Evolutionary conservation across 1,140 invertebrate genomes (phyloP).

Genomic region (Diabrotica undecimpunctata): DNA sequence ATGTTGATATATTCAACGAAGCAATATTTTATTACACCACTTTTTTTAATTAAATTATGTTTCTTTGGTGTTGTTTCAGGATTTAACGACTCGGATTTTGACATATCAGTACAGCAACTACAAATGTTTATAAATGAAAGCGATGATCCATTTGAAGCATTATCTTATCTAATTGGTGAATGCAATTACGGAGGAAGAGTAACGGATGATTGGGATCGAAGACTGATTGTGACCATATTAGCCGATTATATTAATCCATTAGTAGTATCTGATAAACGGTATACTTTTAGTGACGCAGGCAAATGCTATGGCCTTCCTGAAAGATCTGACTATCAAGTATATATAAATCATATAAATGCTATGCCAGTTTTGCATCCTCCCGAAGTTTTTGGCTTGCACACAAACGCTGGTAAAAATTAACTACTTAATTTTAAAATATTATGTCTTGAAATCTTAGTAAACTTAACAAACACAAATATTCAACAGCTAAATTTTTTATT

Average conservation of each 20-base stretch:
- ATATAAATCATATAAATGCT: constrained; percentile 64
- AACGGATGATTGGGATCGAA: constrained; percentile 88
- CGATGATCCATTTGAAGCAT: constrained; percentile 77
- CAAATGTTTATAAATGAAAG: constrained; percentile 75
- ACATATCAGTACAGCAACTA: constrained; percentile 81
- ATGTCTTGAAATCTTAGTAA: too few relatives aligned
- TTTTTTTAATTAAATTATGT: too few relatives aligned
- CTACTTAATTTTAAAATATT: too few relatives aligned
- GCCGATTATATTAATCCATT: constrained; percentile 72
- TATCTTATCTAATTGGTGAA: constrained; percentile 87
- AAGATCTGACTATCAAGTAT: constrained; percentile 65
- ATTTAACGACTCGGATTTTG: constrained; percentile 92
- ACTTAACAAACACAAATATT: too few relatives aligned
- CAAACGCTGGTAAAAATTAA: constrained; percentile 60
- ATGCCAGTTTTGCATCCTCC: constrained; percentile 66
- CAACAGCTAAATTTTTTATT: too few relatives aligned
- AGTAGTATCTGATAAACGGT: constrained; percentile 62
- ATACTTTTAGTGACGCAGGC: constrained; percentile 55
- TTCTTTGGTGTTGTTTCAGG: constrained; percentile 37
- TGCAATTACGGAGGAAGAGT: constrained; percentile 95
- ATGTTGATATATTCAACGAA: too few relatives aligned
- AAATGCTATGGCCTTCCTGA: constrained; percentile 62
- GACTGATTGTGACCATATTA: constrained; percentile 78
- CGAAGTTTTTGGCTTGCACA: constrained; percentile 84
- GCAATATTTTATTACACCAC: too few relatives aligned